Evolutionary conservation across 2,888 invertebrate species (phyloP), one percentile per base, ranked within the genome.

Genomic region (Apoderus coryli): DNA sequence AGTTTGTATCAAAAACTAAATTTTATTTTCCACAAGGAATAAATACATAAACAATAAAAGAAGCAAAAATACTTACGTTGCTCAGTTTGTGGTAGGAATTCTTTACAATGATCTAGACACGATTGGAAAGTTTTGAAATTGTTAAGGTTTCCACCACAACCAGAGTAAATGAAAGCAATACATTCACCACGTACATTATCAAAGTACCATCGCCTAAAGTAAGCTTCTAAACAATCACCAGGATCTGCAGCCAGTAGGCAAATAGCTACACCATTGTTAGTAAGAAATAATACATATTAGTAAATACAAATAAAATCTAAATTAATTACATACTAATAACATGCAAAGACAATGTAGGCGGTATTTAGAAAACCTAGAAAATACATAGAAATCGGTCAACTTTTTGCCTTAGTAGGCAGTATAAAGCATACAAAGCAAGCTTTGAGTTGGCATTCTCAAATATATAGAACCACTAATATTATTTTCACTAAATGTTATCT

Each of bases 111-210:
- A 40, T 63, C 60, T 51, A 67, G 59, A 59, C 85, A 86, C 48
- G 72, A 67, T 46, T 73, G 69, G 59, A 70, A 72, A 32, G 74
- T 70, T 54, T 62, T 67, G 70, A 86, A 88, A 64, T 78, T 78
- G 65, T 90, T 90, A 50, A 67, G 69, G 60, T 82, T 86, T 48
- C 88, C 89, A 39, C 73, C 77, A 60, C 89, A 92, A 60, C 90
- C 89, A 41, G 72, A 70, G 64, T 79, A 90, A 49, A 76, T 69
- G 63, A 92, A 90, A 32, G 72, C 66, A 42, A 72, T 59, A 59
- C 90, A 92, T 48, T 71, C 72, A 43, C 67, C 73, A 43, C 65
- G 61, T 29, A 61, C 61, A 40, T 69, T 66, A 57, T 76, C 73
- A 58, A 73, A 85, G 64, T 72, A 72, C 73, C 76, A 86, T 49